phyloP scores from a whole-genome alignment of 2,113 vertebrate species.

The Barbus barbus region DNA sequence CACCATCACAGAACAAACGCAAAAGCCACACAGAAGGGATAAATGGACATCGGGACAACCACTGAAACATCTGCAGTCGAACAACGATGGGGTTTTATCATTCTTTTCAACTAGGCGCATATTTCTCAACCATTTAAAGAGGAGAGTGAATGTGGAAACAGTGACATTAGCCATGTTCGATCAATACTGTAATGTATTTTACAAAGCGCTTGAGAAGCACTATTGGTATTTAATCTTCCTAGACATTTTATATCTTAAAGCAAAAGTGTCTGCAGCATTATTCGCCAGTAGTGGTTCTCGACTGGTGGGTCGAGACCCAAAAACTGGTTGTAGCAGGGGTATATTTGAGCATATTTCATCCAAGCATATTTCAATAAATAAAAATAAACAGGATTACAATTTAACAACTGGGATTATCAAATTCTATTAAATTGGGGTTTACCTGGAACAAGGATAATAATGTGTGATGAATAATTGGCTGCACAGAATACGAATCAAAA shows the following conservation, averaged over 20 bases:
- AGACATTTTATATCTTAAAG: constrained; percentile 22
- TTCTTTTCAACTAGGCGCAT: background rate
- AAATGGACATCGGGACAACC: background rate
- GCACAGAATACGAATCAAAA: too few relatives aligned
- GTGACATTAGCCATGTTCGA: background rate
- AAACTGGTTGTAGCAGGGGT: background rate
- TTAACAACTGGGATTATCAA: background rate
- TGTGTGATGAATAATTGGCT: too few relatives aligned
- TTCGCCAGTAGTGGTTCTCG: background rate
- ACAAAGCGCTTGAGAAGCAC: background rate
- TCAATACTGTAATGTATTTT: constrained; percentile 31
- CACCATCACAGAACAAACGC: constrained; percentile 20
- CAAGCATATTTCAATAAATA: background rate
- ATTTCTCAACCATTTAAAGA: too few relatives aligned
- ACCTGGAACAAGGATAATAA: background rate
- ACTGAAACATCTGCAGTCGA: constrained; percentile 1
- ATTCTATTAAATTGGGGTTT: background rate
- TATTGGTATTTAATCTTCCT: constrained; percentile 14
- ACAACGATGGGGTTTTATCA: background rate
- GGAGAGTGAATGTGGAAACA: background rate
- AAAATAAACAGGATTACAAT: background rate
- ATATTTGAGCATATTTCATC: background rate
- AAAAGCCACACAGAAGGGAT: constrained; percentile 23
- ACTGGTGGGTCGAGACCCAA: background rate
- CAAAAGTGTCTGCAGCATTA: background rate